Evolutionary conservation across 2,888 invertebrate genomes (phyloP), one percentile per base, ranked within the genome.

Genomic region (Julus scanicus): DNA sequence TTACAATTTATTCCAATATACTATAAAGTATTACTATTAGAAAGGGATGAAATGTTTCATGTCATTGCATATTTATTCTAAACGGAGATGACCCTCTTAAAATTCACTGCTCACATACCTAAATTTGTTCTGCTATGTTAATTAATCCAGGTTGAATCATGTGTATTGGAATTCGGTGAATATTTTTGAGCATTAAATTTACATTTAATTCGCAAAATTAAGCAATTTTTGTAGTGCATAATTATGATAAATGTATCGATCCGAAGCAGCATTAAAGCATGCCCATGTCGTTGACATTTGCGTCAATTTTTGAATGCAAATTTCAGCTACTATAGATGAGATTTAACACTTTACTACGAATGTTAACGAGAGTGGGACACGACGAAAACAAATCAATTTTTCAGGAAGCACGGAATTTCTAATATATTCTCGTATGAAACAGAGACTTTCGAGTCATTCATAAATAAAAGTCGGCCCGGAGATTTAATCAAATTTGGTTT

Each of bases 221-320:
- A 71, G 29, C 29, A 9, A 6, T 13, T 15, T 20, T 29, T 63
- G 13, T 20, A 20, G 17, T n/a, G n/a, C 2, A n/a, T 63, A 17
- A 63, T 63, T 63, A n/a, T n/a, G 63, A 63, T 63, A n/a, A 15
- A 53, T 17, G 53, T 13, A 17, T 53, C 53, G 53, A 53, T 15
- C 53, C 17, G 53, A 53, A 11, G 53, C 11, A 3, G 53, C 29
- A 44, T 44, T 44, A 44, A 44, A 44, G 8, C 8, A 44, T 44
- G 44, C 44, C 9, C 71, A 20, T 71, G 29, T 11, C 2, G 29
- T 71, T 71, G 71, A 71, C 29, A 20, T 20, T 4, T 5, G 20
- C 71, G 71, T 71, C 71, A 71, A 71, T 71, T 20, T 71, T 71
- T 2, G 71, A 71, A 71, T 71, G 71, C 29, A 20, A 71, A 20